Conservation (phyloP, 2,888 invertebrate genomes). For the Amaurobius ferox region DNA sequence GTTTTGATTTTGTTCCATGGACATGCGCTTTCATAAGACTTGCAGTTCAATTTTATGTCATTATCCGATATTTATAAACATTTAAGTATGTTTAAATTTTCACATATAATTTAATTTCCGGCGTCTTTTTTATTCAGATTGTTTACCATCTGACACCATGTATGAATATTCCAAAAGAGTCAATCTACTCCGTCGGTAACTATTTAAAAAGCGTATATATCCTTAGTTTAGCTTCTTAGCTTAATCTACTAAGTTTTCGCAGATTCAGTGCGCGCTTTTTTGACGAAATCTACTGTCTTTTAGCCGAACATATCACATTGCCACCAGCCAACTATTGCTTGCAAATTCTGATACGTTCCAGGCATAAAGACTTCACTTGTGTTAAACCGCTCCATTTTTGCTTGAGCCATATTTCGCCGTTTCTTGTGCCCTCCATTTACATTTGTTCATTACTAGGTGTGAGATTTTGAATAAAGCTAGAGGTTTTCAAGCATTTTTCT, state of each 20-base stretch:
- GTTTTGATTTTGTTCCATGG: too few species aligned
- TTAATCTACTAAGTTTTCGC: conserved; percentile 23
- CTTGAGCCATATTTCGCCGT: conserved; percentile 37
- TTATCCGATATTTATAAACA: too few species aligned
- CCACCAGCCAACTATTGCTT: conserved; percentile 52
- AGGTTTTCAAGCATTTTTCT: background rate
- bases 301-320: conserved; percentile 44
- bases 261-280: conserved; percentile 37
- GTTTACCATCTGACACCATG: background rate
- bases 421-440: conserved; percentile 66
- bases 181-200: background rate
- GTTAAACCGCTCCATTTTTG: conserved; percentile 57
- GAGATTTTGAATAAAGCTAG: conserved; percentile 8
- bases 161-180: background rate
- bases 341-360: conserved; percentile 55
- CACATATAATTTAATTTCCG: too few species aligned
- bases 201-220: conserved; percentile 8
- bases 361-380: conserved; percentile 21
- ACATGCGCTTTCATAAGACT: too few species aligned
- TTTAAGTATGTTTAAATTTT: too few species aligned
- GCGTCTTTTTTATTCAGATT: too few species aligned
- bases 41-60: too few species aligned
- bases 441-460: conserved; percentile 39
- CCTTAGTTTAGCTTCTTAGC: conserved; percentile 48
- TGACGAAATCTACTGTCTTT: conserved; percentile 27